Evolutionary conservation across 2,113 vertebrate species (phyloP).

Genomic region (Amphiprion ocellaris): DNA sequence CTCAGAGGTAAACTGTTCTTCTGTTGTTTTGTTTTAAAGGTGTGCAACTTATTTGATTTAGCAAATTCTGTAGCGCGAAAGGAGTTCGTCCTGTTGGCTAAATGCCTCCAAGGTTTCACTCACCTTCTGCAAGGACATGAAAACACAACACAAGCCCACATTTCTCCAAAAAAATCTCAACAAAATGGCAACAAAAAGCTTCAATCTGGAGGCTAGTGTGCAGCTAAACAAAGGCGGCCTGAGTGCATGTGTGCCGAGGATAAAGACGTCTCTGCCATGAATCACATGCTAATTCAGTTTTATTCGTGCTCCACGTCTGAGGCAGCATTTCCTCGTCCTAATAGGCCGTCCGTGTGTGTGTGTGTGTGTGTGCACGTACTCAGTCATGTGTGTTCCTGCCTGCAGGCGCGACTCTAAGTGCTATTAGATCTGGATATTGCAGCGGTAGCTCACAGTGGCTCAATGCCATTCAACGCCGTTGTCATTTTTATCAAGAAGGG

Average conservation of each 20-base stretch:
- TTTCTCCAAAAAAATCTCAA: too few species aligned
- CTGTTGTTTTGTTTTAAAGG: too few species aligned
- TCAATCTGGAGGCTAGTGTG: background rate
- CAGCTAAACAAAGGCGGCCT: background rate
- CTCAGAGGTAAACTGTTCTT: too few species aligned
- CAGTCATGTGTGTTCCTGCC: constrained; percentile 30
- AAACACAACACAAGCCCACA: too few species aligned
- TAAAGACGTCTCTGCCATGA: constrained; percentile 45
- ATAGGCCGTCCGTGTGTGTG: constrained; percentile 33
- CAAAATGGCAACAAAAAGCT: too few species aligned
- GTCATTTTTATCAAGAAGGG: constrained; percentile 68
- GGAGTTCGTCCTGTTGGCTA: too few species aligned
- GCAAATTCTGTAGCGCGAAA: too few species aligned
- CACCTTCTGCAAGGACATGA: too few species aligned
- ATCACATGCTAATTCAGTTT: constrained; percentile 67
- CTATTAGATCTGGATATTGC: constrained; percentile 76
- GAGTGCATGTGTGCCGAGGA: background rate
- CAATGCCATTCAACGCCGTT: constrained; percentile 62
- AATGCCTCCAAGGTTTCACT: too few species aligned
- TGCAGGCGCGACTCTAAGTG: constrained; percentile 61
- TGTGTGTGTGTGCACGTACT: constrained; percentile 8
- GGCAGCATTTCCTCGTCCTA: constrained; percentile 48
- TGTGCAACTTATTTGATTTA: too few species aligned
- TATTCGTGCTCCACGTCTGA: constrained; percentile 57
- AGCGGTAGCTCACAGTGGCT: constrained; percentile 69